Evolutionary conservation across 37 sponge, comb jelly and placozoan genomes (phyloP).

Genomic region (Amphimedon queenslandica): DNA sequence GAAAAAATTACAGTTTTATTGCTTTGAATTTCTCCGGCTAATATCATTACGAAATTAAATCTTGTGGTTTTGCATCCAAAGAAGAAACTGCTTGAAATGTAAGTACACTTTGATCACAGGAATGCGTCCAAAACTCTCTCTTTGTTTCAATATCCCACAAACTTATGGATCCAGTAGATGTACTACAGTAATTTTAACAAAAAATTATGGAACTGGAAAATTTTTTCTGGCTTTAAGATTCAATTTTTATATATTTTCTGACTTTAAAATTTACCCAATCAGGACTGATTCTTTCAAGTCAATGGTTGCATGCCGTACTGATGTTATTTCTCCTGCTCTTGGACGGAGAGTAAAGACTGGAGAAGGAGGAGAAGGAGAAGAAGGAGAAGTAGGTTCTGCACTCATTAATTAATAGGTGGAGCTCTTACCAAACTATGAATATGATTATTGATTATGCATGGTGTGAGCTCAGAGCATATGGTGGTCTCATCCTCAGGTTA

Average conservation of each 20-base stretch:
- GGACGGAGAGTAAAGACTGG: conserved; percentile 48
- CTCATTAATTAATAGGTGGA: not conserved
- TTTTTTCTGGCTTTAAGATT: too few relatives aligned
- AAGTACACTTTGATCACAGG: too few relatives aligned
- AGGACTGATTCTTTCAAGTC: not conserved
- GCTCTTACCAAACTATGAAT: too few relatives aligned
- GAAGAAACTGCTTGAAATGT: not conserved
- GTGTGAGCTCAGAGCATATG: too few relatives aligned
- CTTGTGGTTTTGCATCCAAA: too few relatives aligned
- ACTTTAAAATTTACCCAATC: conserved; percentile 1
- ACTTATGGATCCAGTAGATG: conserved; percentile 11
- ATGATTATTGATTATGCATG: too few relatives aligned
- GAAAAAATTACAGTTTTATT: not conserved
- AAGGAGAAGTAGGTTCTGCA: not conserved
- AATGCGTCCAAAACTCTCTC: conserved; percentile 20
- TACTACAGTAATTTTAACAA: conserved; percentile 6
- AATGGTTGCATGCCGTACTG: conserved; percentile 14
- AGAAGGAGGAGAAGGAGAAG: conserved; percentile 22
- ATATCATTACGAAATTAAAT: too few relatives aligned
- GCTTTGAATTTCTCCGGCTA: too few relatives aligned
- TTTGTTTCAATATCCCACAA: conserved; percentile 27
- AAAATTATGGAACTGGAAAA: not conserved
- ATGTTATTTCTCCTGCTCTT: conserved; percentile 27
- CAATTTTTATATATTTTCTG: too few relatives aligned
- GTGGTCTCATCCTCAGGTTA: too few relatives aligned